phyloP scores from a whole-genome alignment of 2,888 invertebrate genomes.

The Gasteruption jaculator region DNA sequence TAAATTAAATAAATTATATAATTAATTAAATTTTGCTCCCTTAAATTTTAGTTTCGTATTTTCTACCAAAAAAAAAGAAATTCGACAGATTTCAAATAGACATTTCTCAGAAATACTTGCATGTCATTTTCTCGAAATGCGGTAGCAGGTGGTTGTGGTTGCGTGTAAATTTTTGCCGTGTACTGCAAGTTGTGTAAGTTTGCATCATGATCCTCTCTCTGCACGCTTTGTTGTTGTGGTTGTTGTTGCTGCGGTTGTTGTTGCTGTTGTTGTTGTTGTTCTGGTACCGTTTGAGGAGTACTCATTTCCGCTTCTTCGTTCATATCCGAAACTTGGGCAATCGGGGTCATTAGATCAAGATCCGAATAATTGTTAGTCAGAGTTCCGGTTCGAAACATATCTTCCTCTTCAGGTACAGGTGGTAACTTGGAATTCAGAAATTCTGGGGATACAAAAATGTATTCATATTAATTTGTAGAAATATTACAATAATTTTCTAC shows the following conservation, averaged over 20 bases:
- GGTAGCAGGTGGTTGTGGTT: slow-evolving; percentile 33
- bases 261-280: slow-evolving; percentile 25
- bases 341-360: slow-evolving; percentile 44
- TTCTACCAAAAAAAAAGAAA: slow-evolving; percentile 5
- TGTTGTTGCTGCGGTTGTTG: slow-evolving; percentile 32
- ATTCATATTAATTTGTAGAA: too few relatives aligned
- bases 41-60: neutral
- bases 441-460: slow-evolving; percentile 46
- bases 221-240: too few relatives aligned
- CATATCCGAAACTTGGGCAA: slow-evolving; percentile 37
- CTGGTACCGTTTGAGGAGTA: too few relatives aligned
- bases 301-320: slow-evolving; percentile 25
- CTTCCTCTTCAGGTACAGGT: slow-evolving; percentile 60
- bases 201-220: slow-evolving; percentile 28
- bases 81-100: neutral
- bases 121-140: slow-evolving; percentile 40
- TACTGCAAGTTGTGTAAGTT: slow-evolving; percentile 47
- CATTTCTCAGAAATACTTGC: slow-evolving; percentile 30
- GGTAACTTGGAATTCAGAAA: slow-evolving; percentile 58
- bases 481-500: too few relatives aligned
- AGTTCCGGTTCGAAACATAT: slow-evolving; percentile 40
- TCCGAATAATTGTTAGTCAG: slow-evolving; percentile 41
- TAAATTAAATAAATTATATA: too few relatives aligned
- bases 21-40: neutral
- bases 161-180: slow-evolving; percentile 46